These are phyloP conservation scores for Scytalopus superciliaris DNA, from an alignment of 2,113 vertebrate genomes.

Conservation along the genomic window DNA sequence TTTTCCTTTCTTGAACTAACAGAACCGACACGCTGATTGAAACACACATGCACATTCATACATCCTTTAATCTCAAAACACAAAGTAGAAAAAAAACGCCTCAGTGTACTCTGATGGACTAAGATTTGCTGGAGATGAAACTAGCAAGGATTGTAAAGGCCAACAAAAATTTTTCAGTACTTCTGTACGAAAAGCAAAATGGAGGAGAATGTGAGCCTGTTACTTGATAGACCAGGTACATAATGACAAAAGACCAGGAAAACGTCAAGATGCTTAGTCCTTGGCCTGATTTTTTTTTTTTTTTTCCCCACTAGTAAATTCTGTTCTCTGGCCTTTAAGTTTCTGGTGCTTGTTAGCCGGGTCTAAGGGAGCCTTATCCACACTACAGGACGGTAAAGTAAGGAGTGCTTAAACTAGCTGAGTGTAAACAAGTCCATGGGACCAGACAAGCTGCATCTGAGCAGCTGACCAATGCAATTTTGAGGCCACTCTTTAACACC, in stretches of 20 bases:
- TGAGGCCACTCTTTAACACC: not conserved
- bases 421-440: not conserved
- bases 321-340: not conserved
- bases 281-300: not conserved
- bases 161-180: not conserved
- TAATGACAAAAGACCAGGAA: not conserved
- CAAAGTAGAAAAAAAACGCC: rapidly evolving
- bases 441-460: not conserved
- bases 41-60: rapidly evolving
- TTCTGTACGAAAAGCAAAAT: not conserved
- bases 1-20: not conserved
- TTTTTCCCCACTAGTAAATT: not conserved
- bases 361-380: not conserved
- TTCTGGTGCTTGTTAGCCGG: not conserved
- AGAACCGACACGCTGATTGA: not conserved
- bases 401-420: not conserved
- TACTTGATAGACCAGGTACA: not conserved
- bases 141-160: not conserved
- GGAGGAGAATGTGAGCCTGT: not conserved
- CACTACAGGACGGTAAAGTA: not conserved
- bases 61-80: not conserved
- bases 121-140: not conserved
- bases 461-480: not conserved
- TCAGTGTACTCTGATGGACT: not conserved
- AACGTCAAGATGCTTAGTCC: not conserved